A percentile compares a stretch with the other conserved stretches of the same genome.
Conservation (phyloP, 2,113 vertebrate species). For the Rhombomys opimus region DNA sequence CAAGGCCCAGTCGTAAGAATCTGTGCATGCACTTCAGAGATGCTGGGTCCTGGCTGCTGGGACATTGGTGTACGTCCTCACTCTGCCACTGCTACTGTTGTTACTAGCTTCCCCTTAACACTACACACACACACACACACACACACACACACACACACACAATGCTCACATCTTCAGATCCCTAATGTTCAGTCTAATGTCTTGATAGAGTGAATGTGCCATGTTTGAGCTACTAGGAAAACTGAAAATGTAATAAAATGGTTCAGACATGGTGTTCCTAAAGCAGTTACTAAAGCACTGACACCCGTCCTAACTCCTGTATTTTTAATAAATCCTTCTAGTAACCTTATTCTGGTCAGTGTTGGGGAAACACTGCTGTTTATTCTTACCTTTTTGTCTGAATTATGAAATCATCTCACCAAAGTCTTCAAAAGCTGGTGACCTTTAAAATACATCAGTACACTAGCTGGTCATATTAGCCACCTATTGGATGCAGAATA, state of each 20-base stretch:
- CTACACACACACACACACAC: neutral
- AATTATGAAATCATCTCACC: neutral
- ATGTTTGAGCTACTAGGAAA: neutral
- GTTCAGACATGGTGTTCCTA: neutral
- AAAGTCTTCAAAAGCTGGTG: neutral
- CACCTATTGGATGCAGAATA: neutral
- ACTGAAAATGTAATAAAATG: neutral
- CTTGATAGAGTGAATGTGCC: neutral
- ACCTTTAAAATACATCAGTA: neutral
- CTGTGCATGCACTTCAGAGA: neutral
- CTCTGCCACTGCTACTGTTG: neutral
- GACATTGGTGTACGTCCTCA: neutral
- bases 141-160: neutral
- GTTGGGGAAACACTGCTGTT: neutral
- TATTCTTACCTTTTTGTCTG: neutral
- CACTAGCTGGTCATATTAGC: neutral
- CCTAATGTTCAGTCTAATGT: neutral
- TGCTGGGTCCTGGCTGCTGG: neutral
- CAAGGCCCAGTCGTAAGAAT: neutral
- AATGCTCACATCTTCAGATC: neutral
- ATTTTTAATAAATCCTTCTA: conserved; percentile 5
- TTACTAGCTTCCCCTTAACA: neutral
- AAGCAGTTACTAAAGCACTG: neutral
- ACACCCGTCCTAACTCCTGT: neutral
- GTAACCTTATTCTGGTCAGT: neutral